Conservation (phyloP, 2,888 invertebrate species). For the Thera britannica region DNA sequence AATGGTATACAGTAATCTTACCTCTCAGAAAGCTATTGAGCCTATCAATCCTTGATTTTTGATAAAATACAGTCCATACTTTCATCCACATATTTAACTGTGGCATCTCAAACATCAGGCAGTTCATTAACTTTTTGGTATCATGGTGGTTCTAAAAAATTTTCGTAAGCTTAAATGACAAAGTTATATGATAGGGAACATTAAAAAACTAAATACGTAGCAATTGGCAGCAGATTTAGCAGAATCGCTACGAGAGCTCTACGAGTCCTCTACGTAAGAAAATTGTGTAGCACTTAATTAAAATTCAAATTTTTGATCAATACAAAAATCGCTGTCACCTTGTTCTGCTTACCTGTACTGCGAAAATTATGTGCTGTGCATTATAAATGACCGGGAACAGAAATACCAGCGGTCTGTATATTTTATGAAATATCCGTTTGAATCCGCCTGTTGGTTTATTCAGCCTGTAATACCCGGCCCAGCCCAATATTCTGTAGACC, state of each 20-base stretch:
- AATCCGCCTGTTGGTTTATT: constrained; percentile 42
- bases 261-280: constrained; percentile 7
- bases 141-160: constrained; percentile 38
- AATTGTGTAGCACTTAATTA: background rate
- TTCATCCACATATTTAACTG: constrained; percentile 49
- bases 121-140: constrained; percentile 43
- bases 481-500: constrained; percentile 46
- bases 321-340: background rate
- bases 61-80: constrained; percentile 42
- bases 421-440: constrained; percentile 40
- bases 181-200: too few species aligned
- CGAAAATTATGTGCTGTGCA: constrained; percentile 48
- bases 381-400: constrained; percentile 38
- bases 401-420: constrained; percentile 46
- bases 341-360: constrained; percentile 43
- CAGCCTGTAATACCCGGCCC: constrained; percentile 50
- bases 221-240: background rate
- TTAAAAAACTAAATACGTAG: too few species aligned
- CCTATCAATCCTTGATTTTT: constrained; percentile 43
- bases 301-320: background rate
- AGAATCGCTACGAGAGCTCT: background rate
- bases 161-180: background rate
- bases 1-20: constrained; percentile 23
- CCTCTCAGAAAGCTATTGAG: constrained; percentile 49
- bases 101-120: constrained; percentile 47